Conservation (phyloP, 30 jellyfish, hydroid and myxozoan species). For the Aurelia sp. region DNA sequence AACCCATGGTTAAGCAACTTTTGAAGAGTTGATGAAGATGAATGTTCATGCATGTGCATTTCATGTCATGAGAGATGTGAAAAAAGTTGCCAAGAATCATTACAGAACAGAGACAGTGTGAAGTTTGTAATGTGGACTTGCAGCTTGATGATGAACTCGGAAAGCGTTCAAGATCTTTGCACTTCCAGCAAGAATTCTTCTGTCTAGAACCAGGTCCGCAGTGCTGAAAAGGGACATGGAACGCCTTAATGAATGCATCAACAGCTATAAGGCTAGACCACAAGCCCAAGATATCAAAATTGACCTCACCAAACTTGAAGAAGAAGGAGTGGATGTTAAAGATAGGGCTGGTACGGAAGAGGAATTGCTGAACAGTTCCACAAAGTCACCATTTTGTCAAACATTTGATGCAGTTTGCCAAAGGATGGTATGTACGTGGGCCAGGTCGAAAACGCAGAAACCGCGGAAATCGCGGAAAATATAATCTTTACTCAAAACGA, state of each 20-base stretch:
- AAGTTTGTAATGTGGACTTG: not conserved
- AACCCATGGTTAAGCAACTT: too few relatives aligned
- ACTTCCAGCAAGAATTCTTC: too few relatives aligned
- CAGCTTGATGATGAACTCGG: conserved; percentile 5
- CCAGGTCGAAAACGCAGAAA: too few relatives aligned
- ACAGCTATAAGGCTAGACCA: too few relatives aligned
- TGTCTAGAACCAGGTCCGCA: too few relatives aligned
- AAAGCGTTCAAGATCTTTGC: not conserved
- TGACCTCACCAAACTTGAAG: not conserved
- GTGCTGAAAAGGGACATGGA: too few relatives aligned
- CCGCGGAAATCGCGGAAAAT: too few relatives aligned
- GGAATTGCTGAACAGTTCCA: not conserved
- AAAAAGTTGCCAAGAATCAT: not conserved
- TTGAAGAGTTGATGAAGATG: not conserved
- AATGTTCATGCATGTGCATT: conserved; percentile 16
- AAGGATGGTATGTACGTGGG: too few relatives aligned
- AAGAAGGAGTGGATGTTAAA: not conserved
- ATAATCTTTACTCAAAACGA: too few relatives aligned
- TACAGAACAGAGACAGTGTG: not conserved
- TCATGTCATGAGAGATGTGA: not conserved
- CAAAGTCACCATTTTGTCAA: not conserved
- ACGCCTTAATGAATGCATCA: too few relatives aligned
- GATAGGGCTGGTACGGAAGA: conserved; percentile 6
- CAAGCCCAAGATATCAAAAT: not conserved
- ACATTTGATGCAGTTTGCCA: too few relatives aligned